A percentile compares a stretch with the other conserved stretches of the same genome.
Conservation (phyloP, 2,888 invertebrate genomes). For the Drosophila meridiana region DNA sequence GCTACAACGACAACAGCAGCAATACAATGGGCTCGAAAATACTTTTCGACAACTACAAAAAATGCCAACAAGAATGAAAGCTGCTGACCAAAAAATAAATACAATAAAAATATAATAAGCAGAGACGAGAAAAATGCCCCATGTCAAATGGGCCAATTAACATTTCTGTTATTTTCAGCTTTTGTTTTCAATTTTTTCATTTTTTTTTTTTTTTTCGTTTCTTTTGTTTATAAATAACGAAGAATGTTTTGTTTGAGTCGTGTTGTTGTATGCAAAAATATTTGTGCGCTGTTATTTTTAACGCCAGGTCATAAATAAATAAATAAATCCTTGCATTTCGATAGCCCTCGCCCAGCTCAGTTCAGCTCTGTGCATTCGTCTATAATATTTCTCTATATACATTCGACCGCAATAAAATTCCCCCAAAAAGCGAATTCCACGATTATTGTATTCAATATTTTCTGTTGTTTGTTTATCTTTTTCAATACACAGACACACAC, state of each 20-base stretch:
- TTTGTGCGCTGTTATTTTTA: slow-evolving; percentile 67
- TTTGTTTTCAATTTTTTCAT: slow-evolving; percentile 47
- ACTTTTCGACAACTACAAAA: slow-evolving; percentile 67
- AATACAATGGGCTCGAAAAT: slow-evolving; percentile 48
- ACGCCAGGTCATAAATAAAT: slow-evolving; percentile 63
- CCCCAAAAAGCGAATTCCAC: slow-evolving; percentile 54
- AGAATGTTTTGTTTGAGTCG: slow-evolving; percentile 70
- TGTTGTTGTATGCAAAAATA: slow-evolving; percentile 69
- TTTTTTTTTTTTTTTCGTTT: slow-evolving; percentile 18
- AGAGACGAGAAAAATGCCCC: slow-evolving; percentile 66
- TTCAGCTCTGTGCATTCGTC: slow-evolving; percentile 10
- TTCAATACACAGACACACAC: slow-evolving; percentile 24
- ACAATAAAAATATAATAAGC: not conserved
- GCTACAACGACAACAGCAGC: slow-evolving; percentile 13
- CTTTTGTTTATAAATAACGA: slow-evolving; percentile 77
- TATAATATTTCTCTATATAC: slow-evolving; percentile 57
- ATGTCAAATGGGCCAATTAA: slow-evolving; percentile 81
- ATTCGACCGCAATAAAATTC: slow-evolving; percentile 44
- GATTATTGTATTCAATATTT: slow-evolving; percentile 50
- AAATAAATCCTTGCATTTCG: slow-evolving; percentile 71
- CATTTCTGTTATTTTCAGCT: slow-evolving; percentile 75
- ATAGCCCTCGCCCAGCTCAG: slow-evolving; percentile 25
- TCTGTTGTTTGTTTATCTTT: slow-evolving; percentile 69
- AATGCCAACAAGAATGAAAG: slow-evolving; percentile 63
- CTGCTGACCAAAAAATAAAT: slow-evolving; percentile 34